These are phyloP conservation scores for Acanthoscelides obtectus DNA, from an alignment of 2,888 invertebrate species.

Conservation along the genomic window DNA sequence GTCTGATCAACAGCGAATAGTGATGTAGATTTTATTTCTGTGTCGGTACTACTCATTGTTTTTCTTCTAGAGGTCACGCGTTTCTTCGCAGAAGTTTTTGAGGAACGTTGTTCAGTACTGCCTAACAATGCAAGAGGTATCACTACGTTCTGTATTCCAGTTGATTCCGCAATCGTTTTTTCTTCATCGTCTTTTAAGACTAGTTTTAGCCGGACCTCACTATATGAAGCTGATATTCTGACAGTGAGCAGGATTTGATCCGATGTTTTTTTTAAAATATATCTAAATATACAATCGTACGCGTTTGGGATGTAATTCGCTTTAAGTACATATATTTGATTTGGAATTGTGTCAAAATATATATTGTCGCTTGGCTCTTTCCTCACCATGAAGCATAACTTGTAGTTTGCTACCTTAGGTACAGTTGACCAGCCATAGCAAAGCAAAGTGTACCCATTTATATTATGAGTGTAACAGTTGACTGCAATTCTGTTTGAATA, in stretches of 20 bases:
- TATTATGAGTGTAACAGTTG: not conserved
- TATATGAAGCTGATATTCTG: conserved; percentile 18
- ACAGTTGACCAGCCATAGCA: conserved; percentile 36
- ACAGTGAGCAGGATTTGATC: conserved; percentile 14
- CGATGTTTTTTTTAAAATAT: conserved; percentile 6
- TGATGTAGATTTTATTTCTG: not conserved
- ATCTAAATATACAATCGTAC: conserved; percentile 16
- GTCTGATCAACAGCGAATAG: not conserved
- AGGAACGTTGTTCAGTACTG: not conserved
- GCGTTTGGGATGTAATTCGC: conserved; percentile 25
- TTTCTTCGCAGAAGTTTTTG: conserved; percentile 1
- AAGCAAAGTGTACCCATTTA: conserved; percentile 38
- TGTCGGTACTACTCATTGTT: not conserved
- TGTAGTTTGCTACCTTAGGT: conserved; percentile 27
- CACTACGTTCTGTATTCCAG: conserved; percentile 5
- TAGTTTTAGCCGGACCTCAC: conserved; percentile 18
- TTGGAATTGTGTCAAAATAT: conserved; percentile 2
- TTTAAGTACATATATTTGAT: conserved; percentile 10
- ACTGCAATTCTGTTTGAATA: not conserved
- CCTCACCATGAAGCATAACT: conserved; percentile 23
- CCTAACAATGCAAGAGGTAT: not conserved
- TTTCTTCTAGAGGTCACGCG: not conserved
- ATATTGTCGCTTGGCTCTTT: conserved; percentile 15
- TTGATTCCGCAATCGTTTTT: not conserved
- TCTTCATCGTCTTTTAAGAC: conserved; percentile 20